Evolutionary conservation across 2,888 invertebrate species (phyloP), one percentile per base, ranked within the genome.

Genomic region (Psococerastis gibbosa): DNA sequence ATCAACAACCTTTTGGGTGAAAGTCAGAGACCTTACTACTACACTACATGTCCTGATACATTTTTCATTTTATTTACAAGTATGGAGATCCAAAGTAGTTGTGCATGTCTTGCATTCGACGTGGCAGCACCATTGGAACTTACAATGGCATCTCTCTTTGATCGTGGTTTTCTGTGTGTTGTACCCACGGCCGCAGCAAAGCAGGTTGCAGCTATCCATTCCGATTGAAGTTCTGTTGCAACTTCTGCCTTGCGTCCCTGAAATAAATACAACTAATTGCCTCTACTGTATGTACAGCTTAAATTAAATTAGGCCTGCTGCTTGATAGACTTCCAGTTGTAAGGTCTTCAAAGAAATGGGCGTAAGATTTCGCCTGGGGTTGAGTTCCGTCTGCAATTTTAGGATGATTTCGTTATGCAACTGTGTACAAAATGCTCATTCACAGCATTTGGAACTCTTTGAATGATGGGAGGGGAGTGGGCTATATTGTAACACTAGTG

Each of bases 41-140:
- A n/a, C n/a, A n/a, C n/a, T n/a, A n/a, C n/a, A n/a, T n/a, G n/a
- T n/a, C n/a, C n/a, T n/a, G n/a, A n/a, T n/a, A n/a, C n/a, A n/a
- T n/a, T n/a, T n/a, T n/a, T n/a, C n/a, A n/a, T 8, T 46, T 65
- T 69, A 89, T 71, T 89, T 89, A 71, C 89, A 91, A 48, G 85
- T 84, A 58, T 88, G 79, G 43, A 79, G 68, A 57, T 89, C 84
- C 47, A 77, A 69, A 56, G 70, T 73, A 52, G 70, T 70, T 54
- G 77, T 71, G 64, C 94, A 94, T 43, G 79, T 80, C 64, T 87
- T 81, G 65, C 92, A 94, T 57, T 81, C 75, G 48, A 94, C 92
- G 57, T 79, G 75, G 66, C 94, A 94, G 67, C 94, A 95, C 92
- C 92, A 94, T 60, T 87, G 84, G 65, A 94, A 94, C 61, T 82